phyloP scores from a whole-genome alignment of 2,113 vertebrate species.

The Sorex fumeus region DNA sequence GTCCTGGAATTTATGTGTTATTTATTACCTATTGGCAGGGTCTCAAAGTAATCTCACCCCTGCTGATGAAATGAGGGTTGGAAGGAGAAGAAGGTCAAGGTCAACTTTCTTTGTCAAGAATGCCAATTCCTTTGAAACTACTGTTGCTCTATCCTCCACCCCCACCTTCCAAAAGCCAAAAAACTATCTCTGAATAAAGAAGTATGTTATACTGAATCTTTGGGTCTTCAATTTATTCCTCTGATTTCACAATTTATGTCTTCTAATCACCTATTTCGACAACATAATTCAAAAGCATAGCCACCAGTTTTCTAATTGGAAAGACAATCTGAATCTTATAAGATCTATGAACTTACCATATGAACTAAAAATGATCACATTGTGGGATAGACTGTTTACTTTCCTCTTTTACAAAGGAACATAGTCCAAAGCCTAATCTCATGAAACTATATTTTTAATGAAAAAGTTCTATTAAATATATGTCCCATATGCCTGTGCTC shows the following conservation, averaged over 20 bases:
- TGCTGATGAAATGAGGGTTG: conserved; percentile 80
- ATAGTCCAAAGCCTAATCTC: neutral
- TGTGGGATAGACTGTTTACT: neutral
- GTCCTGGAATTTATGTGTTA: conserved; percentile 85
- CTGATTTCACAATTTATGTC: neutral
- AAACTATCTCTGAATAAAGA: neutral
- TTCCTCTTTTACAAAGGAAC: conserved; percentile 4
- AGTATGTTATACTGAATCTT: neutral
- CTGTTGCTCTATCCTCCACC: neutral
- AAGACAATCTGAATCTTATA: neutral
- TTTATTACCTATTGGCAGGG: conserved; percentile 82
- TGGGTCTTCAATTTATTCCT: neutral
- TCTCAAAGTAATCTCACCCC: conserved; percentile 82
- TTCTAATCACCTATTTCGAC: neutral
- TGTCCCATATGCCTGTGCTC: conserved; percentile 17
- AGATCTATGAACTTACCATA: too few relatives aligned
- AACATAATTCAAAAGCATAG: neutral
- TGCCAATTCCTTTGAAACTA: conserved; percentile 54
- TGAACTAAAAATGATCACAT: neutral
- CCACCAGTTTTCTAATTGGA: neutral
- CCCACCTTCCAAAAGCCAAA: conserved; percentile 35
- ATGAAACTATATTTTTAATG: neutral
- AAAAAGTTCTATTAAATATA: neutral
- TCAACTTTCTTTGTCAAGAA: conserved; percentile 67
- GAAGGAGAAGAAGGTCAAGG: conserved; percentile 66